Percentiles rank a stretch among this genome's conserved stretches.
Evolutionary conservation across 2,113 vertebrate species (phyloP).

Genomic region (Haliaeetus leucogaster): DNA sequence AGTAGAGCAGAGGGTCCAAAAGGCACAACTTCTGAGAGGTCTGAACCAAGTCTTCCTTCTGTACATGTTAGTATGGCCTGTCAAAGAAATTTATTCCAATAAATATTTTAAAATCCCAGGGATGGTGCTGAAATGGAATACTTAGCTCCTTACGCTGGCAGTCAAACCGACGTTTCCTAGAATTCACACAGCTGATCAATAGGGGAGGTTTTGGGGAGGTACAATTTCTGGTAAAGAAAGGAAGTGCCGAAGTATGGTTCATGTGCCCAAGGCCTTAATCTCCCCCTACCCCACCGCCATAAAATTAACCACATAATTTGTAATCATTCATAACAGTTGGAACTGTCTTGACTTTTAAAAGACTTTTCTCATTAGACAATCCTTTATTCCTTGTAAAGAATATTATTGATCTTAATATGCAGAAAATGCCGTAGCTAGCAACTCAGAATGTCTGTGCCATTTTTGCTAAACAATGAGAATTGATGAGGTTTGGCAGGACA

Average conservation of each 20-base stretch:
- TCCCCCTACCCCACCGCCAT: neutral
- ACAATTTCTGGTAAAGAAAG: neutral
- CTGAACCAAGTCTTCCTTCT: neutral
- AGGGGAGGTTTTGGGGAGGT: neutral
- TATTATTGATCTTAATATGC: conserved; percentile 51
- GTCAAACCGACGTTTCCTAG: neutral
- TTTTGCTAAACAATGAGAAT: conserved; percentile 50
- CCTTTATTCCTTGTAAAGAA: conserved; percentile 20
- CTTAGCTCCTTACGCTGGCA: neutral
- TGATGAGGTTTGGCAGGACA: conserved; percentile 58
- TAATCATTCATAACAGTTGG: conserved; percentile 14
- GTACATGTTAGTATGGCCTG: neutral
- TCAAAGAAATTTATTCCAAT: neutral
- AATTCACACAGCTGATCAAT: neutral
- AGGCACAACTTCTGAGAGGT: neutral
- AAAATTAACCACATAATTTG: conserved; percentile 24
- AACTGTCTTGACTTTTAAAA: conserved; percentile 43
- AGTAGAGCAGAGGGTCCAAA: neutral
- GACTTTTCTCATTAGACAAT: conserved; percentile 33
- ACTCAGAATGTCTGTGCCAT: neutral
- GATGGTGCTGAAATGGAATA: neutral
- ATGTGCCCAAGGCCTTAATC: neutral
- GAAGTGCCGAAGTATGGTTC: neutral
- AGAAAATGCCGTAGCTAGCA: conserved; percentile 30
- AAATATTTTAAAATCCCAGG: neutral